phyloP scores from a whole-genome alignment of 2,113 vertebrate species.

The Catharus minimus region DNA sequence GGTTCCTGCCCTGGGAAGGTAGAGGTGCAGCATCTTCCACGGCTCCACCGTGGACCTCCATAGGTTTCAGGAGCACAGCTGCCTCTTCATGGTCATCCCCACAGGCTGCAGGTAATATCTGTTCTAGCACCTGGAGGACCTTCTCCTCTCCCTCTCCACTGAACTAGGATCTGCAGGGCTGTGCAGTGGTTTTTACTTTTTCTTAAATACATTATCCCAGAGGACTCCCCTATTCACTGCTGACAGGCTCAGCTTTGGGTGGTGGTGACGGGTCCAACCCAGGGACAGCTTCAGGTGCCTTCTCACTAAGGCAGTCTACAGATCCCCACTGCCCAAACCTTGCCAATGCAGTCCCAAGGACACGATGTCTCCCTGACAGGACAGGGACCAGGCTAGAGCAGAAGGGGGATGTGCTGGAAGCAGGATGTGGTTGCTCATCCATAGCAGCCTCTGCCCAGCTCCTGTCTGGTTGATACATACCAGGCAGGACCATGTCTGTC shows the following conservation, averaged over 20 bases:
- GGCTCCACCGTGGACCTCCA: background rate
- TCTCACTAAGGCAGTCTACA: background rate
- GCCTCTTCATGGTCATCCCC: background rate
- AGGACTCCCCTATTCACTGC: background rate
- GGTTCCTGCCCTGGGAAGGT: background rate
- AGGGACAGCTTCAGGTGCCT: background rate
- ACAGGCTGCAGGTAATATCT: background rate
- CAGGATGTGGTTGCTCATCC: accelerated
- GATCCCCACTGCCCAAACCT: background rate
- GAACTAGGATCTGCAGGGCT: background rate
- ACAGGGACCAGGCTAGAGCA: background rate
- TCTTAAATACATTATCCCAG: background rate
- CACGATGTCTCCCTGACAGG: accelerated
- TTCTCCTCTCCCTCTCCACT: background rate
- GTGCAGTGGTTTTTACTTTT: background rate
- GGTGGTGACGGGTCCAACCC: background rate
- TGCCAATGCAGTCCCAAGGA: background rate
- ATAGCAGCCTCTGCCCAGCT: background rate
- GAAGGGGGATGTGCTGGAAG: accelerated
- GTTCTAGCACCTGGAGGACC: background rate
- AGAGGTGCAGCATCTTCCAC: background rate
- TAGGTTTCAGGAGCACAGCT: background rate
- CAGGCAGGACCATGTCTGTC: background rate
- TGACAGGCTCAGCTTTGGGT: background rate
- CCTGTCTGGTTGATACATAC: background rate